phyloP scores from a whole-genome alignment of 2,888 invertebrate species.

The Stomorhina lunata region DNA sequence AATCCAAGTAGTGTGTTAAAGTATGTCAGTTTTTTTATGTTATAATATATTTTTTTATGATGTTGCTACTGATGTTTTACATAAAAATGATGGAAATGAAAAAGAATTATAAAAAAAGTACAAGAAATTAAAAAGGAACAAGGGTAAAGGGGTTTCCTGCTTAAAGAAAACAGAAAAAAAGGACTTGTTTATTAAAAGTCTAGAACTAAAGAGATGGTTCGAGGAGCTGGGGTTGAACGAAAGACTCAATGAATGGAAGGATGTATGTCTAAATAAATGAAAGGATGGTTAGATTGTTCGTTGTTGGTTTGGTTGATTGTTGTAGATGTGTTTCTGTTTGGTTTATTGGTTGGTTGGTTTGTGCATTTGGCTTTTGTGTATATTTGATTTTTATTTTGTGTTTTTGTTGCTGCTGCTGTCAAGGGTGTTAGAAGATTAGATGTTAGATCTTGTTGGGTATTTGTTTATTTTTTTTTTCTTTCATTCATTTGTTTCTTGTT shows the following conservation, averaged over 20 bases:
- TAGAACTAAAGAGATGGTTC: neutral
- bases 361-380: slow-evolving; percentile 1
- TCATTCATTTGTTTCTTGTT: neutral
- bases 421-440: slow-evolving; percentile 57
- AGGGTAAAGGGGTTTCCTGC: neutral
- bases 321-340: slow-evolving; percentile 15
- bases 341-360: neutral
- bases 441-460: slow-evolving; percentile 34
- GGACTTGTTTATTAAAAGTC: slow-evolving; percentile 29
- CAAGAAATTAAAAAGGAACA: slow-evolving; percentile 24
- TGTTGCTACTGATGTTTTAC: slow-evolving; percentile 43
- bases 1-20: neutral
- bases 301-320: neutral
- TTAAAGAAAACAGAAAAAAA: no score
- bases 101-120: neutral
- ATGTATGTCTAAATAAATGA: no score
- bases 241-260: no score
- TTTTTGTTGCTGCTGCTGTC: slow-evolving; percentile 33
- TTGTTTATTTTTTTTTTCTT: neutral
- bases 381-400: slow-evolving; percentile 19
- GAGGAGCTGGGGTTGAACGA: no score
- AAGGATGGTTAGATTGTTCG: slow-evolving; percentile 4
- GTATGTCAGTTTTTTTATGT: slow-evolving; percentile 7
- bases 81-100: slow-evolving; percentile 45
- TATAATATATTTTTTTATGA: neutral